These are phyloP conservation scores for Bujurquina vittata DNA, from an alignment of 2,113 vertebrate species.

Conservation along the genomic window DNA sequence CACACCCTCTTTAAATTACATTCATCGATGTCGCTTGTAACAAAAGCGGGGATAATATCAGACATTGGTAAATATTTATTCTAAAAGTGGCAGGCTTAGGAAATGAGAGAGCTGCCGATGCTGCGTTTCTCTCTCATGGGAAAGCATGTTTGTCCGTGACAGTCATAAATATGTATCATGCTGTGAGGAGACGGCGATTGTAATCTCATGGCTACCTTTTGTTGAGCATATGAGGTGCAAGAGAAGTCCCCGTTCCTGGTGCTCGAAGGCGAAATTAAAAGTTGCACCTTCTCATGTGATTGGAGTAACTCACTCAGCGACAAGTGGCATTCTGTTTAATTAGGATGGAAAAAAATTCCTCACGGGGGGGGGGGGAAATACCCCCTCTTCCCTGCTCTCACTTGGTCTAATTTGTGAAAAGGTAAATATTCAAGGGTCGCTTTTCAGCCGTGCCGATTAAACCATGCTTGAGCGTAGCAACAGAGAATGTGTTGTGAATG, in stretches of 20 bases:
- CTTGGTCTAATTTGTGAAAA: slow-evolving; percentile 59
- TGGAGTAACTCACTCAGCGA: slow-evolving; percentile 34
- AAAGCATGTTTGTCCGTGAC: slow-evolving; percentile 53
- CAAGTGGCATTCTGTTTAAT: slow-evolving; percentile 60
- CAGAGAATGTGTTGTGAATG: slow-evolving; percentile 59
- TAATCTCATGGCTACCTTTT: slow-evolving; percentile 61
- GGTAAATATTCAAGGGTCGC: slow-evolving; percentile 69
- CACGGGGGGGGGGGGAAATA: neutral
- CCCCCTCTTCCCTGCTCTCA: neutral
- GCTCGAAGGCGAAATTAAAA: slow-evolving; percentile 43
- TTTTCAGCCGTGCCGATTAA: slow-evolving; percentile 48
- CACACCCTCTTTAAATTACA: slow-evolving; percentile 52
- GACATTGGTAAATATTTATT: slow-evolving; percentile 59
- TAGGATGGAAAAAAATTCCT: slow-evolving; percentile 56
- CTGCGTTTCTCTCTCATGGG: slow-evolving; percentile 23
- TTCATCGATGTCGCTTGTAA: slow-evolving; percentile 52
- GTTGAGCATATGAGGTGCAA: slow-evolving; percentile 44
- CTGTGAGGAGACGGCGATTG: slow-evolving; percentile 58
- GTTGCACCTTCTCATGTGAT: slow-evolving; percentile 33
- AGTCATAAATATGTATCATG: slow-evolving; percentile 76
- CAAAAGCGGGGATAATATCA: slow-evolving; percentile 66
- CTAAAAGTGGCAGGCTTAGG: slow-evolving; percentile 53
- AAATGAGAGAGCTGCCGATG: slow-evolving; percentile 68
- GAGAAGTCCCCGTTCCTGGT: slow-evolving; percentile 18
- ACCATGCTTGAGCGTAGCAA: slow-evolving; percentile 57